A percentile compares a stretch with the other conserved stretches of the same genome.
phyloP scores from a whole-genome alignment of 1,140 invertebrate species.

The Nymphalis io region DNA sequence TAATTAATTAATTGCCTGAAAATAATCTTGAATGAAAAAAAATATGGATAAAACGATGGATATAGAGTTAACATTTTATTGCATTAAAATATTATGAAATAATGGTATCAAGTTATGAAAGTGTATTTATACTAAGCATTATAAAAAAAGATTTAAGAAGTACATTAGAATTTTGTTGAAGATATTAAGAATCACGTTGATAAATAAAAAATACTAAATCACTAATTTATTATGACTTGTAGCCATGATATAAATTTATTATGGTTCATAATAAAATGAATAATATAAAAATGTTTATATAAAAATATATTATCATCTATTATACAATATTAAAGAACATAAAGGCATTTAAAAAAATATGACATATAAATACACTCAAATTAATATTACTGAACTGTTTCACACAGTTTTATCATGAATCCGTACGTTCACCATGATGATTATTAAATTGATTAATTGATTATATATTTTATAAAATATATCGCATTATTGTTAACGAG shows the following conservation, averaged over 20 bases:
- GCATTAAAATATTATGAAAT: slow-evolving; percentile 9
- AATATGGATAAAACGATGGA: background rate
- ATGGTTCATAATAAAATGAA: no score
- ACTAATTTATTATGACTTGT: no score
- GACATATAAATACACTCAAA: slow-evolving; percentile 16
- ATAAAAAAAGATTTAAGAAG: no score
- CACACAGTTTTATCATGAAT: slow-evolving; percentile 20
- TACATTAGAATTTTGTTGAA: no score
- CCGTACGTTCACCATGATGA: slow-evolving; percentile 20
- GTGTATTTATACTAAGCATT: slow-evolving; percentile 4
- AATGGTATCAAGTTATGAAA: background rate
- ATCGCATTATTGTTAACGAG: background rate
- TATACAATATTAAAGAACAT: no score
- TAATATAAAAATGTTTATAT: no score
- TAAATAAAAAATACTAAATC: no score
- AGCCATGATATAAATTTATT: no score
- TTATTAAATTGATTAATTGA: no score
- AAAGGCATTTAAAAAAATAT: background rate
- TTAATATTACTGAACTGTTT: slow-evolving; percentile 6
- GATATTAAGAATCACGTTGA: no score
- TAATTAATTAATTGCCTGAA: slow-evolving; percentile 31
- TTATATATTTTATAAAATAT: slow-evolving; percentile 1
- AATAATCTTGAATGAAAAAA: slow-evolving; percentile 18
- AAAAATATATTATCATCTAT: no score
- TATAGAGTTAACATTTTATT: background rate